Base-by-base conservation (phyloP, 2,888 invertebrate species). In the Ennomos erosarius region DNA sequence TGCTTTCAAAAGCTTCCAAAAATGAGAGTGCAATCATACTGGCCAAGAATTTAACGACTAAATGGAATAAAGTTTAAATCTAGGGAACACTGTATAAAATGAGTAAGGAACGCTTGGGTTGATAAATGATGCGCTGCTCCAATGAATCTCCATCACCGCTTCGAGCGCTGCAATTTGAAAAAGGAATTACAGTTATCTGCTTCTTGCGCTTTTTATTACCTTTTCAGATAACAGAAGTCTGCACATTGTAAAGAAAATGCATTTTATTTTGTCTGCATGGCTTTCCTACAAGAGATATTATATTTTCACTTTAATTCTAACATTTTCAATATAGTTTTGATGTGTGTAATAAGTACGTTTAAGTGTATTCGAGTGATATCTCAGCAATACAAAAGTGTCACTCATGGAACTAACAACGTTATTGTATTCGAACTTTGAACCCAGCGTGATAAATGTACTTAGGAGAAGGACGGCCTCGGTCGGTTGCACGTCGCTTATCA, bases 131-230 rank as follows among this genome's bases (percentile, higher is more conserved):
- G 79, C 78, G 71, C 77, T 74, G 71, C 79, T 76, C 81, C 88
- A 86, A 89, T 89, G 88, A 87, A 88, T 88, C 88, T 87, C 86
- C 87, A 88, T 87, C 88, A 86, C 74, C 73, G 76, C 80, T 76
- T 76, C 77, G 78, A 74, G 78, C 73, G 76, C 74, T 81, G 82
- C 85, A 83, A 83, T 88, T 83, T 81, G 74, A 83, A 84, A 83
- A 86, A 82, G 80, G 80, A 84, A 83, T 80, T 80, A 81, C 78
- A 76, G 75, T 75, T 79, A 71, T 77, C 74, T 70, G 75, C 74
- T 82, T 72, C 64, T 69, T 75, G 67, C 73, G 70, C 70, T 74
- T 70, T 76, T 77, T 74, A 73, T 75, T 73, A 69, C 64, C 67
- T 70, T 69, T 68, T 62, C 51, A 66, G 67, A 71, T 73, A 73